Evolutionary conservation across 2,113 vertebrate genomes (phyloP).

Genomic region (Rattus rattus): DNA sequence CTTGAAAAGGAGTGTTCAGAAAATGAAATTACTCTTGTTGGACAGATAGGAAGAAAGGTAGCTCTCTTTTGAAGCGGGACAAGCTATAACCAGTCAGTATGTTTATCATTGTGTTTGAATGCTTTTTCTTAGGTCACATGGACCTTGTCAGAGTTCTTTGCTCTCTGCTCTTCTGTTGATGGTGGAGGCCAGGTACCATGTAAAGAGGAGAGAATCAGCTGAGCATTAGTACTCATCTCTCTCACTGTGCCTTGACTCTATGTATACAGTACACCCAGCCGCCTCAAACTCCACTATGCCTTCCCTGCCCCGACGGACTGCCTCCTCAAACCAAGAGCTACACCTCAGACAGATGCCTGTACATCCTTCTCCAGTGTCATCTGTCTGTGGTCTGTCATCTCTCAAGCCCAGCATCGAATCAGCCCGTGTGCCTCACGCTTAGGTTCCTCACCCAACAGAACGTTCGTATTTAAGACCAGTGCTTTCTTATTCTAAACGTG

Average conservation of each 20-base stretch:
- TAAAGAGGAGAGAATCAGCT: too few relatives aligned
- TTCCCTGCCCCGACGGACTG: background rate
- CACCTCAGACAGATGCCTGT: background rate
- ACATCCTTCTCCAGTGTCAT: background rate
- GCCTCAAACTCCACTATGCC: background rate
- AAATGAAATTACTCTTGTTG: background rate
- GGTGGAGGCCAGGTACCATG: background rate
- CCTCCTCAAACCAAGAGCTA: background rate
- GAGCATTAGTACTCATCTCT: too few relatives aligned
- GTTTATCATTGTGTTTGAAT: background rate
- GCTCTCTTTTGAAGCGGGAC: background rate
- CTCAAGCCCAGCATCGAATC: background rate
- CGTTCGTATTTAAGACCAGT: background rate
- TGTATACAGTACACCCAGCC: background rate
- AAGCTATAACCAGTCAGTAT: background rate
- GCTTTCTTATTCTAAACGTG: slow-evolving; percentile 10
- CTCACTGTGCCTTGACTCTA: too few relatives aligned
- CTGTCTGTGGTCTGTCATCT: background rate
- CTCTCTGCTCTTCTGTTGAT: background rate
- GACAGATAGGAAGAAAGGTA: background rate
- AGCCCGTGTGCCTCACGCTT: background rate
- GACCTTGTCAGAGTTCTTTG: background rate
- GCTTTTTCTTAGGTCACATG: background rate
- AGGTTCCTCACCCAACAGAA: background rate
- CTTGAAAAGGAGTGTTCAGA: background rate